Percentiles rank a stretch among this genome's conserved stretches.
Conservation (phyloP, 2,797 vertebrate genomes). For the Hybognathus amarus region DNA sequence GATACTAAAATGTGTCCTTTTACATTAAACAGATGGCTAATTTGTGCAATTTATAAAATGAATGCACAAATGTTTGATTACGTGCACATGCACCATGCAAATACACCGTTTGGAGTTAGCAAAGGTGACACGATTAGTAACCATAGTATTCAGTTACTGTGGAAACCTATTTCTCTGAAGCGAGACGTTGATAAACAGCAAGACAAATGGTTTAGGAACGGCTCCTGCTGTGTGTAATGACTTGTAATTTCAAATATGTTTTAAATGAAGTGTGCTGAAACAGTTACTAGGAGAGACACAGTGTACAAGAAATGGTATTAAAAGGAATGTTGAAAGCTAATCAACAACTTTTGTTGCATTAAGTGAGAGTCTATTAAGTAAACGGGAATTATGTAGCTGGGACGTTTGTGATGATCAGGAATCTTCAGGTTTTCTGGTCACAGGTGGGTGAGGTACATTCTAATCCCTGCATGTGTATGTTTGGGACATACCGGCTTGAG, state of each 20-base stretch:
- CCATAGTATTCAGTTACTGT: neutral
- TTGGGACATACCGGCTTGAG: conserved; percentile 89
- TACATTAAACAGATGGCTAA: neutral
- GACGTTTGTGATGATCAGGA: neutral
- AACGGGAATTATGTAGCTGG: neutral
- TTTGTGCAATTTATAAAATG: neutral
- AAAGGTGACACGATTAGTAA: conserved; percentile 6
- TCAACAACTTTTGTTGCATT: neutral
- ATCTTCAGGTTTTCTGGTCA: neutral
- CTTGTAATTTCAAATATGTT: neutral
- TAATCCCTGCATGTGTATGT: conserved; percentile 33
- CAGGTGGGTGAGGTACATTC: neutral
- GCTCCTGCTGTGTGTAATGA: neutral
- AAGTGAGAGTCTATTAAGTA: no score
- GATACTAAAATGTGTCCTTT: neutral
- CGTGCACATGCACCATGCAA: conserved; percentile 29
- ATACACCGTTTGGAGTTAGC: neutral
- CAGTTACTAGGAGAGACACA: neutral
- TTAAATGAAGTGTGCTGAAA: neutral
- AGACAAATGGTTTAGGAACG: neutral
- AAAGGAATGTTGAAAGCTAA: neutral
- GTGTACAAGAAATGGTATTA: neutral
- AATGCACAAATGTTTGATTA: neutral
- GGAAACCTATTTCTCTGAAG: neutral
- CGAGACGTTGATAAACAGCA: neutral